Percentiles rank a stretch among this genome's conserved stretches.
These are phyloP conservation scores for rabbit (Oryctolagus cuniculus) DNA, from an alignment of 2,113 vertebrate species.

Conservation along the genomic window mOryCun1.1 NC_091432.1:159279501-159280000, in stretches of 20 bases:
- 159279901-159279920: conserved; percentile 40
- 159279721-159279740: neutral
- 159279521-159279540: neutral
- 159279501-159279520: neutral
- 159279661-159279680: neutral
- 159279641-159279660: neutral
- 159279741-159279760: neutral
- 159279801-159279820: neutral
- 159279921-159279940: neutral
- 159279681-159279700: neutral
- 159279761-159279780: conserved; percentile 8
- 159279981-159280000: neutral
- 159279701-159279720: neutral
- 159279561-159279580: neutral
- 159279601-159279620: neutral
- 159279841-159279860: neutral
- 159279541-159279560: neutral
- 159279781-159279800: neutral
- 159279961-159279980: conserved; percentile 25
- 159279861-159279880: conserved; percentile 1
- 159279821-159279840: conserved; percentile 38
- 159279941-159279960: conserved; percentile 37
- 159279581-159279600: neutral
- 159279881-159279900: conserved; percentile 44
- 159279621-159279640: neutral